Base-by-base conservation (phyloP, 2,888 invertebrate genomes). In the Athripsodes cinereus region DNA sequence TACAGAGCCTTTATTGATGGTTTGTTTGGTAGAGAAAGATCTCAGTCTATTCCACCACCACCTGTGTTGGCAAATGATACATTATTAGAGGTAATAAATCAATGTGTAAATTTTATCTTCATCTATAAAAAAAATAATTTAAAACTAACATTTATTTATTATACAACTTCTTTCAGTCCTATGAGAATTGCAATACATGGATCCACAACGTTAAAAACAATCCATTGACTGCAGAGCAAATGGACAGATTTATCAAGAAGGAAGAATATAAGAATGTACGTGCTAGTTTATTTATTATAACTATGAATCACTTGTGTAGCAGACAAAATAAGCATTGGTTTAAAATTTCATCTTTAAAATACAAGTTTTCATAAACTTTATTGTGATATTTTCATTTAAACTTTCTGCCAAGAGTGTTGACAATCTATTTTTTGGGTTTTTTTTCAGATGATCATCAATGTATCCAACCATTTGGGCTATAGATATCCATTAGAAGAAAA, bases 1-100 rank as follows among this genome's bases (percentile, higher is more conserved):
- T 84, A 84, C 69, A 75, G 77, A 46, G 82, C 85, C 0, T 89
- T 86, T 67, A 79, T 82, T 13, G 82, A 85, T 66, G 87, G 87
- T 0, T 66, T 88, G 19, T 87, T 88, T 66, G 81, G 80, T 1
- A 70, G 74, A 1, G 76, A 78, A 31, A 76, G 78, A 0, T 79
- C 76, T 47, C 69, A 67, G 19, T 35, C 60, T 18, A 65, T 70
- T 1, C 72, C 76, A 0, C 70, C 71, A 16, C 72, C 75, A 0
- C 71, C 73, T 57, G 65, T 68, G 19, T 49, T 63, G 1, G 48
- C 11, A 19, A 78, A 81, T 53, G 83, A 83, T 55, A 77, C 78
- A 13, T 11, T 62, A 2, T 46, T 63, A 22, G 46, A 61, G 51
- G 63, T 63, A 56, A 20, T 18, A 20, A 5, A 47, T 20, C 20